Evolutionary conservation across 2,888 invertebrate genomes (phyloP), one percentile per base, ranked within the genome.

Genomic region (Serrognathus titanus): DNA sequence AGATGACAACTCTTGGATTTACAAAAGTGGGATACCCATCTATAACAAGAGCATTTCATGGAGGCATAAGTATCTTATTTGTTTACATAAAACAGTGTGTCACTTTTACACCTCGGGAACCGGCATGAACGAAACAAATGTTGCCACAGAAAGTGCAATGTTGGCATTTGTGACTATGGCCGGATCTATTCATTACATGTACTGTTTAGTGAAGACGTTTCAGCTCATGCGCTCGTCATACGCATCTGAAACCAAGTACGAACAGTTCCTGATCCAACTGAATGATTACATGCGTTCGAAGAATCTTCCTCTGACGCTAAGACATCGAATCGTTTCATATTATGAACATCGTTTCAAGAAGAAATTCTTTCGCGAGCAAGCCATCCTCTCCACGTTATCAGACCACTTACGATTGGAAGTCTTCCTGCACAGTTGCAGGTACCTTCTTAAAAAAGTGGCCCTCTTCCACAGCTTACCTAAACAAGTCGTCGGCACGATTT

Each of bases 361-460:
- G 20, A 51, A 51, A 12, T 62, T 49, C 39, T 53, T 57, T 12
- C 40, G 51, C 10, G 58, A 55, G 16, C 43, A 50, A 3, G 48
- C 45, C 2, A 57, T 63, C 1, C 10, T 52, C 8, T 41, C 43
- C 6, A 43, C 51, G 10, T 46, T 63, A 11, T 62, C 62, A 11
- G 48, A 53, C 2, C 62, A 63, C 46, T 48, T 63, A 13, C 45
- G 47, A 11, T 51, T 57, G 51, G 62, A 63, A 51, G 51, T 60
- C n/a, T 57, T 51, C 36, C 45, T 63, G 36, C 53, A 59, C 24
- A 52, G 35, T 12, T 60, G 60, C 39, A 48, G 51, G 11, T 57
- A 62, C 48, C 39, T 62, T 6, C 49, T 63, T n/a, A 16, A 51
- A 9, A 52, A 46, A 5, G 53, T 60, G 12, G 16, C 48, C 1